Percentiles rank a stretch among this genome's conserved stretches.
phyloP scores from a whole-genome alignment of 2,888 invertebrate species.

The Punctoribates punctum region DNA sequence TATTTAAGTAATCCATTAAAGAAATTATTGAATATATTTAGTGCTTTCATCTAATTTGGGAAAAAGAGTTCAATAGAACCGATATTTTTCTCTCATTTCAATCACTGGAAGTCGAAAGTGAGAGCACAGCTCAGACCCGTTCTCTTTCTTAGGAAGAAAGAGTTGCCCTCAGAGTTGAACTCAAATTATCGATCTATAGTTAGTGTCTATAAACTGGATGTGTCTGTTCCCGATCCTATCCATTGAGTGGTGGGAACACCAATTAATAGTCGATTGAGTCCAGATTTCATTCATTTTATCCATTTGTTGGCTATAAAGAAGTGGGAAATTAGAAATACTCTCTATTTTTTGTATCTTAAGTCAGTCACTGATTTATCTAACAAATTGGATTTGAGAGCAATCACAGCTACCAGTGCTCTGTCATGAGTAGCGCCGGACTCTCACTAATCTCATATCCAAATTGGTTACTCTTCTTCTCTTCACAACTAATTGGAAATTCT shows the following conservation, averaged over 20 bases:
- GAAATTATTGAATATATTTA: no score
- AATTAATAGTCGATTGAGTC: conserved; percentile 13
- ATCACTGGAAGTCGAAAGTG: no score
- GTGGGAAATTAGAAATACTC: not conserved
- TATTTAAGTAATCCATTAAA: no score
- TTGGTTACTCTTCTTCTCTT: not conserved
- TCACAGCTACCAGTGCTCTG: not conserved
- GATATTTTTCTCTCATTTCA: no score
- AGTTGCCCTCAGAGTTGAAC: no score
- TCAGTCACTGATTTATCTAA: not conserved
- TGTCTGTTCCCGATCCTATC: not conserved
- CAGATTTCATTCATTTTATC: conserved; percentile 1
- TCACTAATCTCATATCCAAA: not conserved
- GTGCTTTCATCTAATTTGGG: no score
- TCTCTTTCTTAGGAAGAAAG: no score
- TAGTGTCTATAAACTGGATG: not conserved
- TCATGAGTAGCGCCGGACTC: no score
- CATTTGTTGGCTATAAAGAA: not conserved
- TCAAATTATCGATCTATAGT: not conserved
- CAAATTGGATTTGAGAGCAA: not conserved
- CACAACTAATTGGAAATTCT: no score
- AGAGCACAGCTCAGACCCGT: no score
- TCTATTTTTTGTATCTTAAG: not conserved
- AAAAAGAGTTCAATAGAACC: no score
- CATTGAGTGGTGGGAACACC: not conserved